Evolutionary conservation across 2,888 invertebrate genomes (phyloP).

Genomic region (Xestobium rufovillosum): DNA sequence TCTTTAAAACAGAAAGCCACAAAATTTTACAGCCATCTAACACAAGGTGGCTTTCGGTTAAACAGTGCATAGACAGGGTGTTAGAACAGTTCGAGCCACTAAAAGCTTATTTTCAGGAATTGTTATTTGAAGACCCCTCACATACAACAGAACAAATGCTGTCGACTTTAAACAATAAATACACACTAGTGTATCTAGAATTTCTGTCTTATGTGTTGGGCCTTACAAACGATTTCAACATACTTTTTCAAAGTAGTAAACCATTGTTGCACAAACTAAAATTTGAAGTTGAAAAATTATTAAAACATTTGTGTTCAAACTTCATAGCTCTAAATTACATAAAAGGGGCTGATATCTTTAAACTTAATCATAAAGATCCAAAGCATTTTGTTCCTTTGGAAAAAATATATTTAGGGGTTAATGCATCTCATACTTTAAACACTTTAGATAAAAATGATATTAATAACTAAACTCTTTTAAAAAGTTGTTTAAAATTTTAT

Average conservation of each 20-base stretch:
- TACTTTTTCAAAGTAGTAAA: constrained; percentile 24
- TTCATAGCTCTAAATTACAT: constrained; percentile 11
- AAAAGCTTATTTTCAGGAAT: constrained; percentile 26
- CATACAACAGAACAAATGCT: constrained; percentile 23
- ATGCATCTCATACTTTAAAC: constrained; percentile 6
- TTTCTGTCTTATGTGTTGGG: constrained; percentile 26
- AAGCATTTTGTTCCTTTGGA: constrained; percentile 7
- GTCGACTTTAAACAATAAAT: constrained; percentile 24
- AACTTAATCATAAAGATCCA: constrained; percentile 14
- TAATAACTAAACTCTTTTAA: too few relatives aligned
- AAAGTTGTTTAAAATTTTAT: too few relatives aligned
- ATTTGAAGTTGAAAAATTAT: constrained; percentile 21
- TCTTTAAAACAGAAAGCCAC: constrained; percentile 31
- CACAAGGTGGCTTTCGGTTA: constrained; percentile 28
- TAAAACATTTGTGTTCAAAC: constrained; percentile 17
- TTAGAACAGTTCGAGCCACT: constrained; percentile 33
- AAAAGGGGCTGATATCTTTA: constrained; percentile 12
- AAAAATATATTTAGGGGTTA: constrained; percentile 10
- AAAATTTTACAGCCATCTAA: constrained; percentile 23
- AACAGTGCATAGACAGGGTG: constrained; percentile 19
- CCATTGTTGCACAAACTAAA: constrained; percentile 22
- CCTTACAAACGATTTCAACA: constrained; percentile 24
- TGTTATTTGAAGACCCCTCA: constrained; percentile 27
- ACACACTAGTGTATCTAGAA: constrained; percentile 27
- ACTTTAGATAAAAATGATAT: too few relatives aligned